Conservation (phyloP, 2,888 invertebrate species). For the Scaptomyza cyrtandrae region DNA sequence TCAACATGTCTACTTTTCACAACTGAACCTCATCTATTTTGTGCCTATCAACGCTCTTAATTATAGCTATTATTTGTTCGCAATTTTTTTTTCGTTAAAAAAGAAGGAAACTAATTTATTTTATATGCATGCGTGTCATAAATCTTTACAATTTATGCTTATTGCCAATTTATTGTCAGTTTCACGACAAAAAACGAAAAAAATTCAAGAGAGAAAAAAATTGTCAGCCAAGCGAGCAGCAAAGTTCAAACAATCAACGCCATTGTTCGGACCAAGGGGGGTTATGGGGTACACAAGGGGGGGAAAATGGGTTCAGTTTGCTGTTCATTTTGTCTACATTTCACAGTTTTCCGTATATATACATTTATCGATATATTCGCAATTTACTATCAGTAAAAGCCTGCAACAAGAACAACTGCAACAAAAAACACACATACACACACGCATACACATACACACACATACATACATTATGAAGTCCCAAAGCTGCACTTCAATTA, state of each 20-base stretch:
- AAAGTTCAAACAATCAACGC: slow-evolving; percentile 79
- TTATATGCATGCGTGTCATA: slow-evolving; percentile 59
- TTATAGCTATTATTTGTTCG: slow-evolving; percentile 56
- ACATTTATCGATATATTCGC: slow-evolving; percentile 60
- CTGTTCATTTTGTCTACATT: slow-evolving; percentile 62
- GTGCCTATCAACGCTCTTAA: slow-evolving; percentile 53
- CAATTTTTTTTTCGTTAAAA: slow-evolving; percentile 9
- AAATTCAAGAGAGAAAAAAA: slow-evolving; percentile 34
- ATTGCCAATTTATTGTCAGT: slow-evolving; percentile 74
- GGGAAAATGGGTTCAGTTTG: slow-evolving; percentile 15
- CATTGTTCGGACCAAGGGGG: slow-evolving; percentile 56
- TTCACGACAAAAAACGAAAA: slow-evolving; percentile 23
- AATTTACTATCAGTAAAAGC: slow-evolving; percentile 72
- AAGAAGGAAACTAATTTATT: slow-evolving; percentile 60
- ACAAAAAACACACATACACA: slow-evolving; percentile 27
- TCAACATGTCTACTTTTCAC: slow-evolving; percentile 15
- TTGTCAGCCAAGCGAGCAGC: slow-evolving; percentile 51
- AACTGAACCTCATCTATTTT: slow-evolving; percentile 32
- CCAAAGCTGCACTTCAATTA: slow-evolving; percentile 84
- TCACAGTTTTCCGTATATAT: slow-evolving; percentile 49
- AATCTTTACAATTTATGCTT: slow-evolving; percentile 71
- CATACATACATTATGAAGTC: slow-evolving; percentile 72
- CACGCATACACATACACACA: not conserved
- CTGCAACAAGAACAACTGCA: slow-evolving; percentile 23
- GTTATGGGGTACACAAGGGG: not conserved